A percentile compares a stretch with the other conserved stretches of the same genome.
Evolutionary conservation across 2,888 invertebrate species (phyloP).

Genomic region (Belgica antarctica): DNA sequence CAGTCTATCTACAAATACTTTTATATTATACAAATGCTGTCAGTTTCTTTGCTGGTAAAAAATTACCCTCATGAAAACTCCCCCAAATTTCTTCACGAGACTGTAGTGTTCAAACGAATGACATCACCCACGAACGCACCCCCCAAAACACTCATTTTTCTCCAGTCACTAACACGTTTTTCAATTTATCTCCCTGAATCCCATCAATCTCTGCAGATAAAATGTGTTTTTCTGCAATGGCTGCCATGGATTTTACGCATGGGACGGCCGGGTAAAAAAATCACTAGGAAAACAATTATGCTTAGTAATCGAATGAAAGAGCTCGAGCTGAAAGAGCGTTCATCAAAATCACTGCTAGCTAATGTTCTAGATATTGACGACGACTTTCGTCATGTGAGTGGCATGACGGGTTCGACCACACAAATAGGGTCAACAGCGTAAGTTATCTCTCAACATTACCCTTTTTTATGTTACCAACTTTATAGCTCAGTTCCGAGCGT

Average conservation of each 20-base stretch:
- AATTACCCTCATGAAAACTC: too few species aligned
- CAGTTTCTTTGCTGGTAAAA: too few species aligned
- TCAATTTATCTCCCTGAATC: too few species aligned
- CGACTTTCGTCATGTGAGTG: slow-evolving; percentile 78
- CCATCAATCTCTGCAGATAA: slow-evolving; percentile 78
- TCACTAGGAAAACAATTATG: slow-evolving; percentile 84
- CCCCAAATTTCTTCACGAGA: too few species aligned
- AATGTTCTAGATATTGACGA: slow-evolving; percentile 96
- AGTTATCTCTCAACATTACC: slow-evolving; percentile 48
- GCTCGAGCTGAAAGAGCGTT: slow-evolving; percentile 87
- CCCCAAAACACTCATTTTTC: too few species aligned
- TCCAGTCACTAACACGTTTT: too few species aligned
- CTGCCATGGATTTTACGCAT: slow-evolving; percentile 94
- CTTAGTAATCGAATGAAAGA: slow-evolving; percentile 90
- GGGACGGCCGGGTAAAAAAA: slow-evolving; percentile 93
- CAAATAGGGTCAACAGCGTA: slow-evolving; percentile 66
- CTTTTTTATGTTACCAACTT: background rate
- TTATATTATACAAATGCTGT: too few species aligned
- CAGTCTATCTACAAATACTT: too few species aligned
- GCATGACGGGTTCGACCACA: slow-evolving; percentile 59
- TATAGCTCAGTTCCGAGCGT: too few species aligned
- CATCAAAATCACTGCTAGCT: slow-evolving; percentile 88
- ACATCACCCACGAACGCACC: too few species aligned
- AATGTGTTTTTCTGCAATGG: slow-evolving; percentile 94
- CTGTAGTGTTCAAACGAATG: too few species aligned